Base-by-base conservation (phyloP, 2,113 vertebrate species). In the Ictidomys tridecemlineatus region DNA sequence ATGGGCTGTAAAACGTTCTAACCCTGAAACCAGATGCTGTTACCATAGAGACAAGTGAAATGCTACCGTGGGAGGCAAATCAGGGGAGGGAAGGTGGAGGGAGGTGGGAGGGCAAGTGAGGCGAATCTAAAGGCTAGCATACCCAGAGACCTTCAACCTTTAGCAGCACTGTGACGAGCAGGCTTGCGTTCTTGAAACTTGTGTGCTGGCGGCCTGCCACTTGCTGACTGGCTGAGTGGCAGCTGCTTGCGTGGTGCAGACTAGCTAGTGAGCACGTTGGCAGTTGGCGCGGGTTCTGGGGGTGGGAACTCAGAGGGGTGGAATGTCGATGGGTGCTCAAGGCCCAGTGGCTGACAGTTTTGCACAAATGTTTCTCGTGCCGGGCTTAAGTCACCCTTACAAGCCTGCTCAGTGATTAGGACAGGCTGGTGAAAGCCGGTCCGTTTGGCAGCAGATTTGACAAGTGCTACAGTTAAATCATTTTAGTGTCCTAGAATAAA, bases 201-300 rank as follows among this genome's bases (percentile, higher is more conserved):
- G 87, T 37, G 92, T 12, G 91, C 97, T 97, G 97, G 97, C 86
- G 1, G 89, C 89, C 90, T 37, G 97, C 97, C 97, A 84, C 97
- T 39, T 90, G 95, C 97, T 97, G 97, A 97, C 97, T 94, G 96
- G 96, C 97, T 93, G 97, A 87, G 93, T 96, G 96, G 97, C 98
- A 98, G 6, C 94, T 53, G 76, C 91, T 42, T 4, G 86, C 17
- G 4, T 85, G 13, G 83, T 37, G 96, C 34, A 85, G 97, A 96
- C 97, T 93, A 37, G 97, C 97, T 78, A 73, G 86, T n/a, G 89
- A 98, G 97, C 97, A 97, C 95, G 95, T 95, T 98, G 97, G 98
- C 98, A 97, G 95, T 95, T 97, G 95, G 97, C 89, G 6, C 16
- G 26, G 96, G 90, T 85, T 87, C 72, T 51, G n/a, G 30, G 93